Conservation (phyloP, 2,113 vertebrate species). For the Pitta sordida region DNA sequence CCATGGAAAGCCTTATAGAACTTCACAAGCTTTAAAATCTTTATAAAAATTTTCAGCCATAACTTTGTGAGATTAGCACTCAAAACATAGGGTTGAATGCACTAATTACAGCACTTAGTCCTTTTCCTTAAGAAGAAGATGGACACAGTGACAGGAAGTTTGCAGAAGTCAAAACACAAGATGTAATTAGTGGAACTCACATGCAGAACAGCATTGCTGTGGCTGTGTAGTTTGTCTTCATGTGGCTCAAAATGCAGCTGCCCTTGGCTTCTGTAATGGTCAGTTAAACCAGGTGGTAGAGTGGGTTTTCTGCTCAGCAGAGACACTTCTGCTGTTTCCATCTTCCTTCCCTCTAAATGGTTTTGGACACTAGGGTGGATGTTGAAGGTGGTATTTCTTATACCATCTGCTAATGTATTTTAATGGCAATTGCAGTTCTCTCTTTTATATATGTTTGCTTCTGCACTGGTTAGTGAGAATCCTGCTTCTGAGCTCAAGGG, state of each 20-base stretch:
- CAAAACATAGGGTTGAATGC: neutral
- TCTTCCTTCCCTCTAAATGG: neutral
- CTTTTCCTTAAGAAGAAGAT: conserved; percentile 57
- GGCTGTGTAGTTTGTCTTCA: neutral
- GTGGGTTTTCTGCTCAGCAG: neutral
- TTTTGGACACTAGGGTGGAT: neutral
- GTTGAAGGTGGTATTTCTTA: neutral
- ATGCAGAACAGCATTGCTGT: neutral
- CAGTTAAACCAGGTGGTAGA: neutral
- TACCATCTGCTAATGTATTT: neutral
- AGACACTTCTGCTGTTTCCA: neutral
- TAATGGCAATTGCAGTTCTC: neutral
- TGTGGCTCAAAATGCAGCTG: neutral
- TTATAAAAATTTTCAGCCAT: neutral
- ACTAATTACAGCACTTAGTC: neutral
- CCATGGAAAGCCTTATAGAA: neutral
- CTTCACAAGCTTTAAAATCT: neutral
- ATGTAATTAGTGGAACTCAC: conserved; percentile 23
- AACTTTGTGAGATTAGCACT: neutral
- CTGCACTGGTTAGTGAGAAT: neutral
- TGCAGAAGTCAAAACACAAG: conserved; percentile 70
- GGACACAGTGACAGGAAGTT: conserved; percentile 53
- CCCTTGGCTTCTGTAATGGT: neutral
- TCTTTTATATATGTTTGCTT: neutral
- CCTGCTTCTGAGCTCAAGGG: neutral